These are phyloP conservation scores for Octonoba sinensis DNA, from an alignment of 2,888 invertebrate genomes.

Conservation along the genomic window DNA sequence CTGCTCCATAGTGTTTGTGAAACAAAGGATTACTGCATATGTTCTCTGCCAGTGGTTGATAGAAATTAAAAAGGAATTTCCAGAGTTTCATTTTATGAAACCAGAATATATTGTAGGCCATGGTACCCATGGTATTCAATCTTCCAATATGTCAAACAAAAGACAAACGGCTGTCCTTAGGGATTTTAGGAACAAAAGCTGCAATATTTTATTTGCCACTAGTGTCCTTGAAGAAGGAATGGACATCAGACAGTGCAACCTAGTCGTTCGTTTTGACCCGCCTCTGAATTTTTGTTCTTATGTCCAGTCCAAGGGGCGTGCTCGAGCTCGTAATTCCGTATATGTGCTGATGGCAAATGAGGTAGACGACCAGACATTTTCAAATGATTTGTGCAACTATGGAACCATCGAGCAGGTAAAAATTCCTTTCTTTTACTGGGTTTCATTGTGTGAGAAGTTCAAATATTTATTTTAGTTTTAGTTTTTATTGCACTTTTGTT, in stretches of 20 bases:
- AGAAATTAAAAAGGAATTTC: slow-evolving; percentile 65
- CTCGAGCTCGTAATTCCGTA: slow-evolving; percentile 82
- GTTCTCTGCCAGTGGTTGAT: slow-evolving; percentile 83
- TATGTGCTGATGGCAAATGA: slow-evolving; percentile 81
- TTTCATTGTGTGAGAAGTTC: too few species aligned
- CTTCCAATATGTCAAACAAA: slow-evolving; percentile 75
- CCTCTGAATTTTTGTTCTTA: slow-evolving; percentile 80
- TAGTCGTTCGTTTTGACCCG: slow-evolving; percentile 87
- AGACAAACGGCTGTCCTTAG: slow-evolving; percentile 28
- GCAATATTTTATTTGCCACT: slow-evolving; percentile 89
- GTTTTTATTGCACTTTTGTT: too few species aligned
- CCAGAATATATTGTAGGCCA: slow-evolving; percentile 83
- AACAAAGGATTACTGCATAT: slow-evolving; percentile 87
- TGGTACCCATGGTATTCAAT: slow-evolving; percentile 75
- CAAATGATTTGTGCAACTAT: slow-evolving; percentile 81
- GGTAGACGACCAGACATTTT: slow-evolving; percentile 75
- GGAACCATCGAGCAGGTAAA: slow-evolving; percentile 82
- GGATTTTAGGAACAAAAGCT: slow-evolving; percentile 89
- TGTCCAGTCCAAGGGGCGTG: slow-evolving; percentile 88
- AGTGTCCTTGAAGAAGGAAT: slow-evolving; percentile 90
- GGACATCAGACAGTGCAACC: slow-evolving; percentile 92
- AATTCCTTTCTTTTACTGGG: too few species aligned
- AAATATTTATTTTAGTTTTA: too few species aligned
- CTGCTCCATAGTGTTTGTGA: slow-evolving; percentile 93
- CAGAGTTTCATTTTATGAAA: slow-evolving; percentile 68